A percentile compares a stretch with the other conserved stretches of the same genome.
Conservation (phyloP, 2,113 vertebrate genomes). For the Megaceryle torquata region DNA sequence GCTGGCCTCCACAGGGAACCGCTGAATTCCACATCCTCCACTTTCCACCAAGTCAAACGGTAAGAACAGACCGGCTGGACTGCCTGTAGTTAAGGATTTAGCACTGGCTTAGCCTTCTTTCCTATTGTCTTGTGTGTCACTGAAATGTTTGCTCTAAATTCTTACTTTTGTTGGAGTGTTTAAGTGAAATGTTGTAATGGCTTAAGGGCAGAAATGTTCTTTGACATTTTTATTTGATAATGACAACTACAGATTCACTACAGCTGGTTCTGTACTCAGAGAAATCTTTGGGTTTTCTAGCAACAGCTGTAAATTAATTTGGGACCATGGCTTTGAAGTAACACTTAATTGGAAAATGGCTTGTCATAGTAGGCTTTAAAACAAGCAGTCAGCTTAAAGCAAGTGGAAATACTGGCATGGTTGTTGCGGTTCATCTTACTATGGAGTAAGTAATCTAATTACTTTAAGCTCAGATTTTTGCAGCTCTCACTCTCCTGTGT, state of each 20-base stretch:
- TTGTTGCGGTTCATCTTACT: neutral
- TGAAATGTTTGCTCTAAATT: neutral
- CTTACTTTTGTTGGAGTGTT: neutral
- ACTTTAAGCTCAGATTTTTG: constrained; percentile 40
- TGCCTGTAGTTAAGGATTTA: neutral
- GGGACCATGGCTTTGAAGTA: constrained; percentile 23
- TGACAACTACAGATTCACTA: neutral
- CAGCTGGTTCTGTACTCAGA: neutral
- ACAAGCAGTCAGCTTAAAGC: neutral
- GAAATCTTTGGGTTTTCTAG: neutral
- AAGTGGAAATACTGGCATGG: constrained; percentile 11
- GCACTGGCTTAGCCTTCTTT: neutral
- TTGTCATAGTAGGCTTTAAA: neutral
- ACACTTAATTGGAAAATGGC: neutral
- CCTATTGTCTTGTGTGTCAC: accelerated
- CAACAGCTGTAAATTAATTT: constrained; percentile 26
- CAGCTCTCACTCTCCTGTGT: neutral
- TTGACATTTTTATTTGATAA: constrained; percentile 3
- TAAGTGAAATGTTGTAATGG: neutral
- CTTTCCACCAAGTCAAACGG: constrained; percentile 77
- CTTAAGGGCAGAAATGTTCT: neutral
- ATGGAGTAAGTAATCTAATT: constrained; percentile 47
- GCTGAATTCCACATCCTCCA: constrained; percentile 63
- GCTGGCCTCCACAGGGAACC: constrained; percentile 81
- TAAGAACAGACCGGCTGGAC: neutral